Conservation (phyloP, 2,113 vertebrate species). For the Chauna torquata region DNA sequence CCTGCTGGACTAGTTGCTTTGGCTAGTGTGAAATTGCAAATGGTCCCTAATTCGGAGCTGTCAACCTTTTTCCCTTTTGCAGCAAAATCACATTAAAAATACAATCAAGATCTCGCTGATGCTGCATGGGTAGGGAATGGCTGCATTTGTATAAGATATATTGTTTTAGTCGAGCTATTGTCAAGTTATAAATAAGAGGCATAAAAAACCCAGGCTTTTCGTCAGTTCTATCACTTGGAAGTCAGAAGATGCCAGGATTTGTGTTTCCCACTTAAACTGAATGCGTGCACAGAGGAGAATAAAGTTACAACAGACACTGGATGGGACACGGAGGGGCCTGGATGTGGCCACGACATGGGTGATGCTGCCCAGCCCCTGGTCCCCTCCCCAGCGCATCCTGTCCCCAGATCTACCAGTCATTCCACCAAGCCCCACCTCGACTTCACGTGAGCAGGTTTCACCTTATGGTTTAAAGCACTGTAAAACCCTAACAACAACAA, state of each 20-base stretch:
- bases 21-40: not conserved
- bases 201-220: not conserved
- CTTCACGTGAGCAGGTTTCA: not conserved
- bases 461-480: not conserved
- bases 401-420: not conserved
- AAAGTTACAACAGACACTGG: not conserved
- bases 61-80: not conserved
- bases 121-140: not conserved
- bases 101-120: not conserved
- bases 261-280: not conserved
- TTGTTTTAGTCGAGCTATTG: not conserved
- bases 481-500: not conserved
- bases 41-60: fast-evolving
- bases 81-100: not conserved
- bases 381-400: not conserved
- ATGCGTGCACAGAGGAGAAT: not conserved
- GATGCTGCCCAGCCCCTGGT: not conserved
- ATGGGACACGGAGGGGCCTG: not conserved
- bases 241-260: not conserved
- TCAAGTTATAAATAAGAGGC: not conserved
- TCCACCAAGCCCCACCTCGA: not conserved
- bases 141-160: fast-evolving
- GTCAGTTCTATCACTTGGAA: not conserved
- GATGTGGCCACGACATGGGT: fast-evolving
- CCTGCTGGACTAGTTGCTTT: not conserved